Conservation (phyloP, 2,797 vertebrate genomes). For the Coreius guichenoti region DNA sequence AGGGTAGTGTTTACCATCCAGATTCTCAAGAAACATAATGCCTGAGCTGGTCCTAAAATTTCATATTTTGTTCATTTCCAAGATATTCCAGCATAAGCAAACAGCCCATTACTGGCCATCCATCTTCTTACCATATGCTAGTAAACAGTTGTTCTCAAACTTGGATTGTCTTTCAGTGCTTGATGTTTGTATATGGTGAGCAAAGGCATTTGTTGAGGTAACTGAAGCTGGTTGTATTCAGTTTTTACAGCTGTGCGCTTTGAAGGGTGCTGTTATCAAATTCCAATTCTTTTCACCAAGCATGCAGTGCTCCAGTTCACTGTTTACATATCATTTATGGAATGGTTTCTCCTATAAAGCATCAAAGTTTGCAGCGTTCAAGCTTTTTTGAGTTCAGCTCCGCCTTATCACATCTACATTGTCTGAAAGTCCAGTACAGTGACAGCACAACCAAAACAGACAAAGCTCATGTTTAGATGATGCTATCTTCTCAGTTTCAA, state of each 20-base stretch:
- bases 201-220: slow-evolving; percentile 45
- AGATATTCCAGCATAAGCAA: slow-evolving; percentile 32
- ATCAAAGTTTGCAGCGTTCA: background rate
- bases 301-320: background rate
- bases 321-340: slow-evolving; percentile 27
- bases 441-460: slow-evolving; percentile 31
- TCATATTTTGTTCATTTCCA: slow-evolving; percentile 4
- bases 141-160: slow-evolving; percentile 48
- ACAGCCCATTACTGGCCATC: background rate
- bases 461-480: slow-evolving; percentile 38
- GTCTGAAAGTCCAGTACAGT: slow-evolving; percentile 26
- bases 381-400: background rate
- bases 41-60: background rate
- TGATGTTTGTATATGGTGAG: slow-evolving; percentile 39
- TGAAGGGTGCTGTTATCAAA: slow-evolving; percentile 43
- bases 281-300: slow-evolving; percentile 16
- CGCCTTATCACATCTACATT: slow-evolving; percentile 26
- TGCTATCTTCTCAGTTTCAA: slow-evolving; percentile 43
- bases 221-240: slow-evolving; percentile 24
- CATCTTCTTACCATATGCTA: slow-evolving; percentile 38
- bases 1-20: background rate
- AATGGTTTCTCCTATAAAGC: slow-evolving; percentile 18
- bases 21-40: background rate
- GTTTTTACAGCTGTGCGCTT: slow-evolving; percentile 49
- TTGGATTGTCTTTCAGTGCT: slow-evolving; percentile 45